Conservation (phyloP, 2,888 invertebrate genomes). For the Argyresthia albistria region DNA sequence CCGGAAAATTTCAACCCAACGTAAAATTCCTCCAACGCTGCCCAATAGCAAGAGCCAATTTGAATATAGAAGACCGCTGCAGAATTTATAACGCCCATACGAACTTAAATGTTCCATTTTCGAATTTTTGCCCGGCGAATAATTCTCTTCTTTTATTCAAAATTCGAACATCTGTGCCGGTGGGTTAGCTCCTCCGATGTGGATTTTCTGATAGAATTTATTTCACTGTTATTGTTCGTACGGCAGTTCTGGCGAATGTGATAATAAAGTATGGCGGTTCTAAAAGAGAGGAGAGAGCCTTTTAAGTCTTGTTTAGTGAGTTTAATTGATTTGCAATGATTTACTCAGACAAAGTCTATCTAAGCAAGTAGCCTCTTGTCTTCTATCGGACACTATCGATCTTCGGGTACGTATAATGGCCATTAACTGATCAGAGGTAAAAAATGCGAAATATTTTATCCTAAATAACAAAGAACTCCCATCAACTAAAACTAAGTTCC, state of each 20-base stretch:
- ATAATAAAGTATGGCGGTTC: no score
- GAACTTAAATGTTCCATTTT: constrained; percentile 41
- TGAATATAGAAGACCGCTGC: constrained; percentile 66
- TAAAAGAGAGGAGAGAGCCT: no score
- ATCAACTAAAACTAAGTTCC: background rate
- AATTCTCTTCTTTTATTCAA: constrained; percentile 17
- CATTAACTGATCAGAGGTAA: background rate
- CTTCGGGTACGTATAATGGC: background rate
- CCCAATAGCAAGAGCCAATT: constrained; percentile 61
- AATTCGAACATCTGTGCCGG: constrained; percentile 8
- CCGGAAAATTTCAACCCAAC: constrained; percentile 35
- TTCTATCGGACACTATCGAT: no score
- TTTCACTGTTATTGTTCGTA: background rate
- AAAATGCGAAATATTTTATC: no score
- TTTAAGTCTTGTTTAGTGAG: no score
- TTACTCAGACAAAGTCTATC: no score
- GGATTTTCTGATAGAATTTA: constrained; percentile 5
- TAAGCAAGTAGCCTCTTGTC: no score
- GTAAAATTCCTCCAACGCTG: constrained; percentile 26
- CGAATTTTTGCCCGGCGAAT: constrained; percentile 6
- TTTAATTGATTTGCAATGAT: no score
- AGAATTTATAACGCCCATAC: constrained; percentile 64
- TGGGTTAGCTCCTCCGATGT: constrained; percentile 3
- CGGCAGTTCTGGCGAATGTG: no score
- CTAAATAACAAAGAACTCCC: no score